A percentile compares a stretch with the other conserved stretches of the same genome.
These are phyloP conservation scores for Zoanthus solanderi DNA, from an alignment of 92 coral and sea anemone species.

Conservation along the genomic window DNA sequence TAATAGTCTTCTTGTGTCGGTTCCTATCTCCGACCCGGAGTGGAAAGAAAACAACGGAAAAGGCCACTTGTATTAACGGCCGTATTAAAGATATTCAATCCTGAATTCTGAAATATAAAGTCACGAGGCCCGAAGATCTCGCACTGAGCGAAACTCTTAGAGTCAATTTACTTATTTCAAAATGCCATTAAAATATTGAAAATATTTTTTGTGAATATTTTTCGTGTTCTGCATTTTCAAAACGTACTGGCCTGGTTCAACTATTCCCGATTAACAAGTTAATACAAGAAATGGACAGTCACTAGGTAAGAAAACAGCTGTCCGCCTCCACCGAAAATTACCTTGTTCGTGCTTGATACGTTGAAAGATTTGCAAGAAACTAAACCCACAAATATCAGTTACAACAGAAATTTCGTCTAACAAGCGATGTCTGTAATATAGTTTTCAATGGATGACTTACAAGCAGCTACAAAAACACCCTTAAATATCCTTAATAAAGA, in stretches of 20 bases:
- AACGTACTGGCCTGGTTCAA: not conserved
- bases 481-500: not conserved
- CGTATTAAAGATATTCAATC: too few relatives aligned
- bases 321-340: not conserved
- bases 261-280: not conserved
- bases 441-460: not conserved
- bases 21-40: too few relatives aligned
- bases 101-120: too few relatives aligned
- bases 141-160: too few relatives aligned
- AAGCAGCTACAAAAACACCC: slow-evolving; percentile 13
- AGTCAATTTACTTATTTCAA: too few relatives aligned
- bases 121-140: too few relatives aligned
- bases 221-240: not conserved
- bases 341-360: not conserved
- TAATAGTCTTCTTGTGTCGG: too few relatives aligned
- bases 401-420: not conserved
- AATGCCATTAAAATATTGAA: too few relatives aligned
- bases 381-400: not conserved
- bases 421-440: not conserved
- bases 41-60: too few relatives aligned
- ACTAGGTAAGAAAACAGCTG: slow-evolving; percentile 6
- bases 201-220: too few relatives aligned
- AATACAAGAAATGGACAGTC: slow-evolving; percentile 34
- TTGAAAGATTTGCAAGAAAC: not conserved
- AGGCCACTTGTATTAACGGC: too few relatives aligned